Evolutionary conservation across 2,113 vertebrate genomes (phyloP).

Genomic region (Seriola dumerili): DNA sequence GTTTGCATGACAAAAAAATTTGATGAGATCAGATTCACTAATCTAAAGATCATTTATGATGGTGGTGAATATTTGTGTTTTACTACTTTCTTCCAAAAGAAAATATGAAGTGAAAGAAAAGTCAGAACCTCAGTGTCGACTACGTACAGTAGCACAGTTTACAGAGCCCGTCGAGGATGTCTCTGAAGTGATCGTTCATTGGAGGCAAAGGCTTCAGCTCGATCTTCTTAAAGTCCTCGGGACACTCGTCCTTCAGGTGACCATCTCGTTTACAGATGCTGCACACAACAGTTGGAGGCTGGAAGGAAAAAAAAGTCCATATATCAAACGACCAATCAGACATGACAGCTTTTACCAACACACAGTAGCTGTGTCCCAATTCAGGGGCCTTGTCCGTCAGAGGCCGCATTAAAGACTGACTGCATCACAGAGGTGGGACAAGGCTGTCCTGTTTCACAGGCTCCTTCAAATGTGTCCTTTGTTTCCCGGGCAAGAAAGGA

Average conservation of each 20-base stretch:
- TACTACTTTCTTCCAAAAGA: background rate
- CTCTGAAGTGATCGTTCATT: constrained; percentile 92
- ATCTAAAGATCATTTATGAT: background rate
- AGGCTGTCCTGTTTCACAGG: no score
- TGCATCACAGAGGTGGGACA: no score
- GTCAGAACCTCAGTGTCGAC: no score
- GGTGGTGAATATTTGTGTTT: background rate
- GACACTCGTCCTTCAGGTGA: constrained; percentile 97
- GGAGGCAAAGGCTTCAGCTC: constrained; percentile 94
- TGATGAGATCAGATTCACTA: no score
- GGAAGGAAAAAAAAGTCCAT: constrained; percentile 4
- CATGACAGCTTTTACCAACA: background rate
- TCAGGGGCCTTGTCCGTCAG: no score
- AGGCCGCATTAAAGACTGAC: no score
- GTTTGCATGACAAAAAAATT: no score
- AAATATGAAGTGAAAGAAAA: background rate
- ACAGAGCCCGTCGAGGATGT: constrained; percentile 95
- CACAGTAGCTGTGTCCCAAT: no score
- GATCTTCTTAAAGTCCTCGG: constrained; percentile 99
- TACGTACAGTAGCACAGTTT: constrained; percentile 93
- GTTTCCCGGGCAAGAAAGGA: no score
- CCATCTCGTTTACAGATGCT: constrained; percentile 99
- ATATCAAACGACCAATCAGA: background rate
- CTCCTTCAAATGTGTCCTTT: no score
- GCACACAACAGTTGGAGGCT: constrained; percentile 98